Conservation (phyloP, 2,113 vertebrate genomes). For the Alaudala cheleensis region DNA sequence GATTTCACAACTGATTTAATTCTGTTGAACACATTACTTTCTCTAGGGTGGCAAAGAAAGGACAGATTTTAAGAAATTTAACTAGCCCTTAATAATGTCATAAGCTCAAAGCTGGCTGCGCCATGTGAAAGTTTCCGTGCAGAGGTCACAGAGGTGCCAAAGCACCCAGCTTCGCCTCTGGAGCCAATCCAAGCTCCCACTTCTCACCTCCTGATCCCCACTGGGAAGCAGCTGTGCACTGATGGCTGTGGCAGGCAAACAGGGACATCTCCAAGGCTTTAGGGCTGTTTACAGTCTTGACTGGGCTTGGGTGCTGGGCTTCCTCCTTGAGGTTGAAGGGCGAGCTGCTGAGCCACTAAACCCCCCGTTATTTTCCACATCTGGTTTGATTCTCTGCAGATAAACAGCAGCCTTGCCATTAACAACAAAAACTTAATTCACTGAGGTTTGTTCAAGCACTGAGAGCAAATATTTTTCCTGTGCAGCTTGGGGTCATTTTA, state of each 20-base stretch:
- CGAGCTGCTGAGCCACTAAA: constrained; percentile 39
- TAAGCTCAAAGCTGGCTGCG: background rate
- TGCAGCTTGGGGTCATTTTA: constrained; percentile 74
- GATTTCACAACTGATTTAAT: background rate
- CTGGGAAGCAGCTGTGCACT: background rate
- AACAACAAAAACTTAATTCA: constrained; percentile 80
- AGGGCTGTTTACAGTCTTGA: background rate
- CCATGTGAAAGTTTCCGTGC: background rate
- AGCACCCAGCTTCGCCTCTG: background rate
- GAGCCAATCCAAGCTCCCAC: background rate
- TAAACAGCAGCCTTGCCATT: constrained; percentile 76
- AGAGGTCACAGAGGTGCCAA: background rate
- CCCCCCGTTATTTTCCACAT: constrained; percentile 68
- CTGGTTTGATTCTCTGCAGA: constrained; percentile 76
- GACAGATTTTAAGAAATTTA: background rate
- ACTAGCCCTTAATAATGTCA: background rate
- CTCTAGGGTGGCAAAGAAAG: background rate
- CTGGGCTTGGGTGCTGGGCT: background rate
- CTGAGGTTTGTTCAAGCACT: constrained; percentile 73
- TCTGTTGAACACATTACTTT: background rate
- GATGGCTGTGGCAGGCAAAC: background rate
- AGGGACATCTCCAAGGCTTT: background rate
- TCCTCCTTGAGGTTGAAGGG: constrained; percentile 34
- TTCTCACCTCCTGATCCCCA: background rate
- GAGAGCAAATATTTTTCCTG: constrained; percentile 78